Percentiles rank a stretch among this genome's conserved stretches.
These are phyloP conservation scores for Sebastes matsubarae DNA, from an alignment of 2,797 vertebrate species.

Conservation along the genomic window DNA sequence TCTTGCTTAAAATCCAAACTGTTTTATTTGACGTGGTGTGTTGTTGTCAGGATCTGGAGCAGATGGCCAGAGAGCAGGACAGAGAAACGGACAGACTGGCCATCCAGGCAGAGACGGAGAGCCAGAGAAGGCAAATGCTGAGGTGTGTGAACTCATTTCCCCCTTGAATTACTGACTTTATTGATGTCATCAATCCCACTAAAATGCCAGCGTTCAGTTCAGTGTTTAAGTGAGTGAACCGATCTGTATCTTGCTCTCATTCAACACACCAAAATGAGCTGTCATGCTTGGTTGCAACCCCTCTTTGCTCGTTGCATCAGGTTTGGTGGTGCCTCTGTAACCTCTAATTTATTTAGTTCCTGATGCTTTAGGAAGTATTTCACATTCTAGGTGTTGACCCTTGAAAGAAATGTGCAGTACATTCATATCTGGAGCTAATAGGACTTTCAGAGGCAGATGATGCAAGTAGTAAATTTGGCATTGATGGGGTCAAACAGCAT, in stretches of 20 bases:
- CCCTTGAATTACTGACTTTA: neutral
- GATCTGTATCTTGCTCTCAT: neutral
- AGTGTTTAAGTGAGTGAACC: neutral
- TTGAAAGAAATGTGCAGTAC: neutral
- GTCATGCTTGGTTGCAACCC: neutral
- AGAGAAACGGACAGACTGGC: slow-evolving; percentile 88
- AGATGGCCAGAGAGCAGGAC: slow-evolving; percentile 93
- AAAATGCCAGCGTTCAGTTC: neutral
- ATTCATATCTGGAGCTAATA: neutral
- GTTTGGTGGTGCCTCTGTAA: neutral
- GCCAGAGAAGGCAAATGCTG: slow-evolving; percentile 91
- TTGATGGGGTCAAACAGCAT: neutral
- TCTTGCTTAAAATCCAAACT: neutral
- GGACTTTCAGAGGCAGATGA: neutral
- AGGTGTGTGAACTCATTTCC: slow-evolving; percentile 79
- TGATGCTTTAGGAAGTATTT: neutral
- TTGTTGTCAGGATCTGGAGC: slow-evolving; percentile 88
- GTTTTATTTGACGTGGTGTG: neutral
- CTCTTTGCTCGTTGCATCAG: neutral
- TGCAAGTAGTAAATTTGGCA: neutral
- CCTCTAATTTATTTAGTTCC: neutral
- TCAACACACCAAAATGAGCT: neutral
- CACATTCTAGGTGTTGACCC: neutral
- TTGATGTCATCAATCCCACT: neutral
- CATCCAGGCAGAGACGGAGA: slow-evolving; percentile 89